Evolutionary conservation across 1,140 invertebrate species (phyloP).

Genomic region (Mamestra configurata): DNA sequence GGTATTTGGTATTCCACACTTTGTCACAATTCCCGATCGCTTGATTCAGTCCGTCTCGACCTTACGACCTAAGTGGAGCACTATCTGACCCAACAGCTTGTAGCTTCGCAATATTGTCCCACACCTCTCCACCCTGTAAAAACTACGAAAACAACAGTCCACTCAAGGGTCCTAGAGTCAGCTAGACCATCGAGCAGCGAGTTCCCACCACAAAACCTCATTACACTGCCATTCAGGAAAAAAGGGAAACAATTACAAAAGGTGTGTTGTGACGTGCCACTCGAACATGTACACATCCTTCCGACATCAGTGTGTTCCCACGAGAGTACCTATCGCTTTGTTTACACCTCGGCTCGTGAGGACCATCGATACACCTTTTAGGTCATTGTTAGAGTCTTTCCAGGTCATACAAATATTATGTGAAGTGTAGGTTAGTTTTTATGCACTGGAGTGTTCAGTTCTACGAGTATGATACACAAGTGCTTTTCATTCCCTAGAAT

Average conservation of each 20-base stretch:
- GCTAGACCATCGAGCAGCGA: neutral
- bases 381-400: neutral
- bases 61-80: no score
- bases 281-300: constrained; percentile 48
- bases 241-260: constrained; percentile 51
- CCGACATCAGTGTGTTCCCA: constrained; percentile 45
- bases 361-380: constrained; percentile 11
- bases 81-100: no score
- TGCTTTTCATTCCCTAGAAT: no score
- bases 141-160: neutral
- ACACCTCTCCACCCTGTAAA: neutral
- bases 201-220: constrained; percentile 45
- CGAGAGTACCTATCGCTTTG: constrained; percentile 25
- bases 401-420: constrained; percentile 1
- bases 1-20: no score
- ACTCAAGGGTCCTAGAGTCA: neutral
- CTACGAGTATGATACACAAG: neutral
- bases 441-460: neutral
- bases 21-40: no score
- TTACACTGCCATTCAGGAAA: constrained; percentile 45
- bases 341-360: neutral
- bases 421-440: neutral
- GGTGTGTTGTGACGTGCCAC: constrained; percentile 43
- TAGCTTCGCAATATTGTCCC: no score
- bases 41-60: no score